Percentiles rank a stretch among this genome's conserved stretches.
Evolutionary conservation across 2,888 invertebrate genomes (phyloP).

Genomic region (Rosalia funebris): DNA sequence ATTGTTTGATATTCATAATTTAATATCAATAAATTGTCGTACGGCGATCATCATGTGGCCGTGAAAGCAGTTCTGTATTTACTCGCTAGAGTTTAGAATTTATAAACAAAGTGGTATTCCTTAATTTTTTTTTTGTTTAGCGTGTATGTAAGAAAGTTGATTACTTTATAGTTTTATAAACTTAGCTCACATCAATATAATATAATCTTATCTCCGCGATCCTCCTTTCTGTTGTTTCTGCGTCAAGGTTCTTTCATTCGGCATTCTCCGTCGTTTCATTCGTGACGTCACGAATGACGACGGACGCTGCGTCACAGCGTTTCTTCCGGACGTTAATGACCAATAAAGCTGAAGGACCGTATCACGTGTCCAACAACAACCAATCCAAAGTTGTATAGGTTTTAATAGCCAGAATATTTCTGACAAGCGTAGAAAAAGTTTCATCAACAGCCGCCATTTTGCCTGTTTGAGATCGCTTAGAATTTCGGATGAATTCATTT

Average conservation of each 20-base stretch:
- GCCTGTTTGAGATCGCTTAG: constrained; percentile 82
- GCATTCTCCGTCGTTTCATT: constrained; percentile 38
- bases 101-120: constrained; percentile 21
- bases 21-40: constrained; percentile 12
- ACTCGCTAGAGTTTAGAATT: constrained; percentile 15
- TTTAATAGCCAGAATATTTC: constrained; percentile 72
- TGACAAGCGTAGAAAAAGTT: constrained; percentile 96
- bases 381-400: constrained; percentile 62
- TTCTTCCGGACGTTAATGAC: constrained; percentile 60
- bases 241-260: constrained; percentile 36
- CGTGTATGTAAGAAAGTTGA: constrained; percentile 5
- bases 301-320: constrained; percentile 63
- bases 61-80: constrained; percentile 31
- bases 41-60: constrained; percentile 10
- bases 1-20: not conserved
- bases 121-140: not conserved
- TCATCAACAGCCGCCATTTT: constrained; percentile 97
- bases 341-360: constrained; percentile 58
- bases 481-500: constrained; percentile 79
- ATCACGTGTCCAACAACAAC: constrained; percentile 66
- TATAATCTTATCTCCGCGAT: constrained; percentile 32
- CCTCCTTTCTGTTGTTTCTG: constrained; percentile 25
- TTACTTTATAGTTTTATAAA: constrained; percentile 12
- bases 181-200: constrained; percentile 25
- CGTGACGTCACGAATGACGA: constrained; percentile 61